A percentile compares a stretch with the other conserved stretches of the same genome.
These are phyloP conservation scores for Epizoanthus illoricatus DNA, from an alignment of 92 coral and sea anemone genomes.

Conservation along the genomic window DNA sequence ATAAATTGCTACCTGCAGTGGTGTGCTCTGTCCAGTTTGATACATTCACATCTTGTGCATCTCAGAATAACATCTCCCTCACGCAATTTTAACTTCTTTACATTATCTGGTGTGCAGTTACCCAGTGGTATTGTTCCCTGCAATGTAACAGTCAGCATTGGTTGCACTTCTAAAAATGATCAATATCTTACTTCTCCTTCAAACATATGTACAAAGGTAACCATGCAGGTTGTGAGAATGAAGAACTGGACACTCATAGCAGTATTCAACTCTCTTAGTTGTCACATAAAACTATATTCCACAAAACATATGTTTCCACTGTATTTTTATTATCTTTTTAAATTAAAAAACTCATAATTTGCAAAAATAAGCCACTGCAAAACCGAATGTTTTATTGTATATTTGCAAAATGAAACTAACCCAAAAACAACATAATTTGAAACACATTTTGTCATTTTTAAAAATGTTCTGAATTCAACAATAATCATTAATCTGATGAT, in stretches of 20 bases:
- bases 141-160: background rate
- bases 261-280: no score
- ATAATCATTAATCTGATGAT: no score
- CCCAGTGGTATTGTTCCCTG: constrained; percentile 98
- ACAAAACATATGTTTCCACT: background rate
- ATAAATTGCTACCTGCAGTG: constrained; percentile 88
- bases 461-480: no score
- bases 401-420: background rate
- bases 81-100: constrained; percentile 76
- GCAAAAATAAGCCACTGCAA: no score
- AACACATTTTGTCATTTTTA: no score
- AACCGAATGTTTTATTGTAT: background rate
- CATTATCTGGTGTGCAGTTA: constrained; percentile 89
- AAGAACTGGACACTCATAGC: no score
- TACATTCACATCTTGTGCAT: constrained; percentile 98
- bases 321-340: no score
- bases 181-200: background rate
- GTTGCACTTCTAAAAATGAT: background rate
- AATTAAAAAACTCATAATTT: no score
- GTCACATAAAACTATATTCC: background rate
- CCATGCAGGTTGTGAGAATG: no score
- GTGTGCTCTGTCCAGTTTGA: constrained; percentile 93
- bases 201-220: background rate
- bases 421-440: background rate
- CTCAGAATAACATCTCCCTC: constrained; percentile 93